Conservation (phyloP, 2,888 invertebrate genomes). For the Drosophila rellima region DNA sequence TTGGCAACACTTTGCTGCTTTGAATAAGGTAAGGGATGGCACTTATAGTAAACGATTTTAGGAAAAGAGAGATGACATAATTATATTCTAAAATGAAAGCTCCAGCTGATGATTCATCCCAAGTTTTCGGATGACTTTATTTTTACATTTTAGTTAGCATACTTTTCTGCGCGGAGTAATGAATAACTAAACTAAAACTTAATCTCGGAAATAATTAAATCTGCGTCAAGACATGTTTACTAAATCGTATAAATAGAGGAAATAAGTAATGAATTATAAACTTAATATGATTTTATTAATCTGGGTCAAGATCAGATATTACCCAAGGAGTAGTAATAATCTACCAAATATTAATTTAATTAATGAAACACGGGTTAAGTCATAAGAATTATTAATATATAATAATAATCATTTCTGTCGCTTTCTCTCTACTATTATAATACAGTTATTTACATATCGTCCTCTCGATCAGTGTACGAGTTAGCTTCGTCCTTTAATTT, state of each 20-base stretch:
- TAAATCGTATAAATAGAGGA: too few species aligned
- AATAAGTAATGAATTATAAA: too few species aligned
- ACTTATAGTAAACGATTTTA: too few species aligned
- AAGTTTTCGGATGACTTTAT: too few species aligned
- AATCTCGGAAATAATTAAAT: too few species aligned
- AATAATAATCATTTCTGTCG: neutral
- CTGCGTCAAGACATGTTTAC: neutral
- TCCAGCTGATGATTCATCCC: too few species aligned
- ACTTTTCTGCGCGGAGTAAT: neutral
- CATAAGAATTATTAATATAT: neutral
- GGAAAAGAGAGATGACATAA: too few species aligned
- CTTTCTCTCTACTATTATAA: neutral
- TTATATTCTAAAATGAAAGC: too few species aligned
- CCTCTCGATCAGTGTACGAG: neutral
- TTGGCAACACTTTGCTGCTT: constrained; percentile 76
- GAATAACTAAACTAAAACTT: too few species aligned
- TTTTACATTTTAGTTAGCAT: neutral
- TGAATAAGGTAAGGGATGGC: constrained; percentile 76
- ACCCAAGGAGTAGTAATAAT: neutral
- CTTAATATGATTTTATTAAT: too few species aligned
- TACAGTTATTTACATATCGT: neutral
- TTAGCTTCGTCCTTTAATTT: neutral
- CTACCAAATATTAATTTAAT: neutral
- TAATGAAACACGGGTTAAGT: neutral
- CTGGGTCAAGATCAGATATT: neutral